These are phyloP conservation scores for Australoheros facetus DNA, from an alignment of 2,797 vertebrate genomes.

Conservation along the genomic window DNA sequence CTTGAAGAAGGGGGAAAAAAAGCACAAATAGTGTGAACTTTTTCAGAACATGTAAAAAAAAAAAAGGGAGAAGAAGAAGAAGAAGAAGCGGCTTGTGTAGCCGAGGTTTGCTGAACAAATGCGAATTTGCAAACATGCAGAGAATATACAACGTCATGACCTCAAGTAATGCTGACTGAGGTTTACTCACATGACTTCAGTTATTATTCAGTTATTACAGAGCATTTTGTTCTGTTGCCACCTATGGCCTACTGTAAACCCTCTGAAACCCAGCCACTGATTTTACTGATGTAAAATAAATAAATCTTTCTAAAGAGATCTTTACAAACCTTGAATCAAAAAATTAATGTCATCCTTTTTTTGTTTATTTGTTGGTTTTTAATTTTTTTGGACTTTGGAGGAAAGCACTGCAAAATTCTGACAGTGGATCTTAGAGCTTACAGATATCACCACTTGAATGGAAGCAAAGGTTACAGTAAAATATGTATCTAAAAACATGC, in stretches of 20 bases:
- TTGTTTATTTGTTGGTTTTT: background rate
- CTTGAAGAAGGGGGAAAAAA: slow-evolving; percentile 5
- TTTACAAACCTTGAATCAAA: background rate
- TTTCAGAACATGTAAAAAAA: slow-evolving; percentile 18
- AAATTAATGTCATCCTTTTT: background rate
- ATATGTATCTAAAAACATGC: background rate
- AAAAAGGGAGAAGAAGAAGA: background rate
- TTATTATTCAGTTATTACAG: background rate
- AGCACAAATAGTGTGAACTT: slow-evolving; percentile 26
- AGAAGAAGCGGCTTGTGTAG: background rate
- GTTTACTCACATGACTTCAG: background rate
- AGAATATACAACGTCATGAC: background rate
- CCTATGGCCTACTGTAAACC: background rate
- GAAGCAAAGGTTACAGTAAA: background rate
- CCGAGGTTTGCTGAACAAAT: slow-evolving; percentile 31
- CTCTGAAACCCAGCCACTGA: background rate
- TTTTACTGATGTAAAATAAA: background rate
- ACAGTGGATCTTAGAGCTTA: background rate
- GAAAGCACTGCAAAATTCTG: background rate
- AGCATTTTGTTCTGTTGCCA: slow-evolving; percentile 1
- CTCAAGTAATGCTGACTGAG: background rate
- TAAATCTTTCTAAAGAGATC: background rate
- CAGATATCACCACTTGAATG: background rate
- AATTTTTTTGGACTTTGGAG: background rate
- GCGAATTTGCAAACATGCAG: slow-evolving; percentile 18